phyloP scores from a whole-genome alignment of 2,113 vertebrate genomes.

The Drymodes brunneopygia region DNA sequence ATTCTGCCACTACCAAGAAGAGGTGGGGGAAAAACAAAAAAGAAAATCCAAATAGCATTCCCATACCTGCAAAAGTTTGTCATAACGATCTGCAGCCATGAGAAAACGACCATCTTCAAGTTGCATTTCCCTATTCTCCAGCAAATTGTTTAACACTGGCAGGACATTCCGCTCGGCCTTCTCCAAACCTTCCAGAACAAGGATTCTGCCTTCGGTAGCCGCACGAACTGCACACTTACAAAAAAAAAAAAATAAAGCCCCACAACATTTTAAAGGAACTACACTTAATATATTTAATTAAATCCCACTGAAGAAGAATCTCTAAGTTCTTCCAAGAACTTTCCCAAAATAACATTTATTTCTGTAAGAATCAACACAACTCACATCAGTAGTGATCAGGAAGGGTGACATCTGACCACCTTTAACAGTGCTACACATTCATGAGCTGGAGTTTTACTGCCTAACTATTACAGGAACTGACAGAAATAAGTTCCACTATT shows the following conservation, averaged over 20 bases:
- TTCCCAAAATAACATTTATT: neutral
- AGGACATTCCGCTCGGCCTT: slow-evolving; percentile 94
- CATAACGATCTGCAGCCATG: slow-evolving; percentile 90
- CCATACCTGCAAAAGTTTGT: slow-evolving; percentile 90
- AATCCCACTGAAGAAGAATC: neutral
- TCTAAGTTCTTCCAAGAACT: neutral
- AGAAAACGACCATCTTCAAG: slow-evolving; percentile 97
- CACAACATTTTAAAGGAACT: neutral
- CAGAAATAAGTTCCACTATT: neutral
- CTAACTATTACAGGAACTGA: neutral
- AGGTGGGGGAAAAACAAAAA: neutral
- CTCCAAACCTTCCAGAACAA: slow-evolving; percentile 93
- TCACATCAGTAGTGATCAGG: neutral
- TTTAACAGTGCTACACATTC: neutral
- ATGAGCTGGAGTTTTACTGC: neutral
- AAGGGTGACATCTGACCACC: neutral
- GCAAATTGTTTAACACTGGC: slow-evolving; percentile 92
- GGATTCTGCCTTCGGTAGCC: slow-evolving; percentile 87
- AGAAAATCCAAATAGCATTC: neutral
- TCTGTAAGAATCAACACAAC: neutral
- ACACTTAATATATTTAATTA: neutral
- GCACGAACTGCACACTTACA: slow-evolving; percentile 92
- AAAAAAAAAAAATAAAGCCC: neutral
- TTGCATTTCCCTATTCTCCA: slow-evolving; percentile 98
- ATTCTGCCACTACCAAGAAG: neutral